Evolutionary conservation across 1,140 invertebrate genomes (phyloP).

Genomic region (Chlorops oryzae): DNA sequence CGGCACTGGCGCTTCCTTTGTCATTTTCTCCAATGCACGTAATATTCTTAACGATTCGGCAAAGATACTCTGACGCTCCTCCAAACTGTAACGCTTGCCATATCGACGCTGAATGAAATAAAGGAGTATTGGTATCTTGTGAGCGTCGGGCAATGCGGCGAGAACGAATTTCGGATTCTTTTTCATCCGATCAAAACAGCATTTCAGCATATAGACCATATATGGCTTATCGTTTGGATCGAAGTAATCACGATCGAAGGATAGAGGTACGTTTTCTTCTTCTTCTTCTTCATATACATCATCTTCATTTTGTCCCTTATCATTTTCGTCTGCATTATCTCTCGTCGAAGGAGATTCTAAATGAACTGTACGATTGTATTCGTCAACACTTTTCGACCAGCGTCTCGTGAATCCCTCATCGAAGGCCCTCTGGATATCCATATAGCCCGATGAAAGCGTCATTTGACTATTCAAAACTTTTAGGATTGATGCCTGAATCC

Average conservation of each 20-base stretch:
- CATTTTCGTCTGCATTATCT: too few relatives aligned
- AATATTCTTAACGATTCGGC: not conserved
- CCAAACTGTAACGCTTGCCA: conserved; percentile 29
- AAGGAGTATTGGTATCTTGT: conserved; percentile 29
- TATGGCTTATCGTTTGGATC: conserved; percentile 28
- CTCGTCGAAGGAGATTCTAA: too few relatives aligned
- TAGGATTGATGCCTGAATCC: too few relatives aligned
- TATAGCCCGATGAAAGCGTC: too few relatives aligned
- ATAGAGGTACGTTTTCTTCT: too few relatives aligned
- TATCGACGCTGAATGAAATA: conserved; percentile 37
- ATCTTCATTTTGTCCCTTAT: too few relatives aligned
- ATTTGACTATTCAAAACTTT: too few relatives aligned
- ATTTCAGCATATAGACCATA: conserved; percentile 30
- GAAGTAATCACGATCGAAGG: conserved; percentile 3
- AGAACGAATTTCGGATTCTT: conserved; percentile 32
- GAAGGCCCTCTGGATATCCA: too few relatives aligned
- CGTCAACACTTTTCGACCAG: too few relatives aligned
- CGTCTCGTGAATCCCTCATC: too few relatives aligned
- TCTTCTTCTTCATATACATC: too few relatives aligned
- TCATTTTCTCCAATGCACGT: conserved; percentile 5
- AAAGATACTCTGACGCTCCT: conserved; percentile 12
- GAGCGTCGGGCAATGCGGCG: conserved; percentile 29
- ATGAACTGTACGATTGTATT: too few relatives aligned
- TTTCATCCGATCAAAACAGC: conserved; percentile 23
- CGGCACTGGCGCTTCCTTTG: conserved; percentile 5